These are phyloP conservation scores for Neodontobutis hainanensis DNA, from an alignment of 2,113 vertebrate species.

Conservation along the genomic window DNA sequence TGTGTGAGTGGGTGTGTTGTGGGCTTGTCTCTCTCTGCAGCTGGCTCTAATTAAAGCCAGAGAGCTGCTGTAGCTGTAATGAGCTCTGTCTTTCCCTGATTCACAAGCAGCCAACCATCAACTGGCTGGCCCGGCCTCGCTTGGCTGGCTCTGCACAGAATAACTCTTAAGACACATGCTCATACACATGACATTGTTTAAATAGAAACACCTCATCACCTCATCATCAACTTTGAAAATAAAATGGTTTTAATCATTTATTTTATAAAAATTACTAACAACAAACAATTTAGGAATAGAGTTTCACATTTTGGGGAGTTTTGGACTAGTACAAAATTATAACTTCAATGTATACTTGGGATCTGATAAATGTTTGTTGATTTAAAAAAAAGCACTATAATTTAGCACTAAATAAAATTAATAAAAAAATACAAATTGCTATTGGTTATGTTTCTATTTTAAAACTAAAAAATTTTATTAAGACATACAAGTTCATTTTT, in stretches of 20 bases:
- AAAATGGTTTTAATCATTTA: not conserved
- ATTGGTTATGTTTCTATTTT: no score
- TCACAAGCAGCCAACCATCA: constrained; percentile 85
- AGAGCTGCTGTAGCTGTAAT: constrained; percentile 73
- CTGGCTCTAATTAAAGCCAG: constrained; percentile 77
- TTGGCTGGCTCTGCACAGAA: constrained; percentile 34
- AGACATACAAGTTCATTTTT: no score
- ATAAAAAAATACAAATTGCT: no score
- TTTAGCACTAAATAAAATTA: no score
- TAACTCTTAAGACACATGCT: not conserved
- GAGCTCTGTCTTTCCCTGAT: constrained; percentile 69
- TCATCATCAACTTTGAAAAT: constrained; percentile 5
- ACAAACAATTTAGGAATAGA: not conserved
- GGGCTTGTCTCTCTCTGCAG: constrained; percentile 69
- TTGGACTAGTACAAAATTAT: no score
- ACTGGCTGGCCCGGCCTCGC: constrained; percentile 54
- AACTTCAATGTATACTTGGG: no score
- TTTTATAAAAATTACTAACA: not conserved
- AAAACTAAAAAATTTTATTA: no score
- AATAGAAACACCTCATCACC: constrained; percentile 2
- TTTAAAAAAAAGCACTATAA: no score
- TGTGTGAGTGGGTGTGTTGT: constrained; percentile 48
- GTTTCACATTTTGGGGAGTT: not conserved
- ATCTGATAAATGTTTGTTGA: no score
- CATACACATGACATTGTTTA: constrained; percentile 13